Percentiles rank a stretch among this genome's conserved stretches.
These are phyloP conservation scores for Mycalesis mineus DNA, from an alignment of 2,888 invertebrate genomes.

Conservation along the genomic window DNA sequence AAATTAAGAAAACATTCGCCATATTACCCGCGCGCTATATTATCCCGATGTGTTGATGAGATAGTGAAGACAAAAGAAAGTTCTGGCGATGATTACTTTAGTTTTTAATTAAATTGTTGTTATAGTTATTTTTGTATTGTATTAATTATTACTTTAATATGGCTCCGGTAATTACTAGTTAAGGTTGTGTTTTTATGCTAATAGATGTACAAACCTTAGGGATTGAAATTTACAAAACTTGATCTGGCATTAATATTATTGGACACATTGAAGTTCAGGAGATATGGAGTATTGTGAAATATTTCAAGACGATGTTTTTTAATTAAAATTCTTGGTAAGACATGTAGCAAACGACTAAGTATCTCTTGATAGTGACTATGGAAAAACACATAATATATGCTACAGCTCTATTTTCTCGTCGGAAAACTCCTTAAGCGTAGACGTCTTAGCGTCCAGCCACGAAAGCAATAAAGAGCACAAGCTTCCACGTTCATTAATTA, in stretches of 20 bases:
- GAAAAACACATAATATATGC: slow-evolving; percentile 49
- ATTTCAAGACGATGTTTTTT: too few relatives aligned
- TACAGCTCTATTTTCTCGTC: slow-evolving; percentile 61
- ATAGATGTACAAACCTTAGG: too few relatives aligned
- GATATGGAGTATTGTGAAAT: too few relatives aligned
- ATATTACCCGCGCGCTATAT: slow-evolving; percentile 44
- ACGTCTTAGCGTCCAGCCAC: slow-evolving; percentile 76
- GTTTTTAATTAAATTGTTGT: neutral
- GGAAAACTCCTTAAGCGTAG: slow-evolving; percentile 73
- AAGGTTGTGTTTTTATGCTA: too few relatives aligned
- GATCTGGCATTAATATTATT: too few relatives aligned
- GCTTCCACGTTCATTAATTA: slow-evolving; percentile 80
- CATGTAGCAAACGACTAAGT: neutral
- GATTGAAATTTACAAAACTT: too few relatives aligned
- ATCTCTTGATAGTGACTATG: slow-evolving; percentile 30
- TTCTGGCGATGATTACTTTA: neutral
- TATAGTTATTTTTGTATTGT: too few relatives aligned
- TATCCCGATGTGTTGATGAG: neutral
- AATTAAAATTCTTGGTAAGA: neutral
- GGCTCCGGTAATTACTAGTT: too few relatives aligned
- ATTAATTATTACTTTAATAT: too few relatives aligned
- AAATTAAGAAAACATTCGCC: slow-evolving; percentile 75
- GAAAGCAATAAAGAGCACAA: slow-evolving; percentile 79
- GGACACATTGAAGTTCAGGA: too few relatives aligned
- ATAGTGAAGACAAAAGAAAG: neutral